Evolutionary conservation across 2,113 vertebrate genomes (phyloP), one percentile per base, ranked within the genome.

Genomic region (Cynopterus brachyotis): DNA sequence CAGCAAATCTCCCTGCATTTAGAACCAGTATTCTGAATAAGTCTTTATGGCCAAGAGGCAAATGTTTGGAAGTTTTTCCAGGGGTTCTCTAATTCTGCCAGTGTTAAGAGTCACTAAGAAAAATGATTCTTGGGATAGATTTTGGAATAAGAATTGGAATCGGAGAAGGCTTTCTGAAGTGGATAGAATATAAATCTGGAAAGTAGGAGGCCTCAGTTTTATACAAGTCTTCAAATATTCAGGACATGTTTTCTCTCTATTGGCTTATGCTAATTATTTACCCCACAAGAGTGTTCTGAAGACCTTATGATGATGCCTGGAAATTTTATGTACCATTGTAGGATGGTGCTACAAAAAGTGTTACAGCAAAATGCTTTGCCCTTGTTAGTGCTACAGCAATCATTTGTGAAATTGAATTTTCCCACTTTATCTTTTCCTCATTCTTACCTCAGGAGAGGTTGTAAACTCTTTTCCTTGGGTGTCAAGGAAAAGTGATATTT

Each of bases 321-420:
- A 45, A 87, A 92, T 82, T 90, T 59, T 22, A 70, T 64, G 4
- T 62, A 42, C 16, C 16, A 67, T 4, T 73, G 3, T 70, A 87
- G 32, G 20, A 45, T 19, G 32, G 17, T 80, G 30, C 28, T 50
- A 13, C 1, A 59, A 30, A 62, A 62, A 82, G 26, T 76, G 28
- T 12, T 42, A 16, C 0, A 57, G 28, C 32, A 73, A 15, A 40
- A 11, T 92, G 40, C 22, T 73, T 84, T 67, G 20, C 8, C 47
- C 40, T 86, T 87, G 20, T 57, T 88, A 78, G 59, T 70, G 47
- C 28, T 66, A 60, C 0, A 93, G 28, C 55, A 55, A n/a, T 91
- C 84, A 8, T 69, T 94, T 45, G 28, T 62, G n/a, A 81, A 87
- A 78, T 37, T 83, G 35, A 95, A 89, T 81, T 89, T 92, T 94